Evolutionary conservation across 2,888 invertebrate species (phyloP), one percentile per base, ranked within the genome.

Genomic region (Tupiocoris notatus): DNA sequence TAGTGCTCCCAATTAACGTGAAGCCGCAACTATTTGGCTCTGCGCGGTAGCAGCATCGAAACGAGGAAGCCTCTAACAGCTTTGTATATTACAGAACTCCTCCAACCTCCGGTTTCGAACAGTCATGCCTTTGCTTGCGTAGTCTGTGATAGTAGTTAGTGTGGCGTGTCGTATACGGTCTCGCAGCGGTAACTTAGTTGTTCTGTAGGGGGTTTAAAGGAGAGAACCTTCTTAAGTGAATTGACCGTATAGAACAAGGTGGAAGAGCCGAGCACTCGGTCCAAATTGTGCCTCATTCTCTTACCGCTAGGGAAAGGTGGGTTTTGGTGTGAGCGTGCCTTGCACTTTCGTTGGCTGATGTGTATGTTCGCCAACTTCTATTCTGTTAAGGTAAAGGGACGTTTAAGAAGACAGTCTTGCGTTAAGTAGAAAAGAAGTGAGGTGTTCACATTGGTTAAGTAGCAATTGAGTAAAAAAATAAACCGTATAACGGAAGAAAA

Each of bases 1-100:
- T 56, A 67, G 67, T 67, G 67, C 54, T 67, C 57, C 57, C 67
- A 67, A 67, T 67, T 67, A 67, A 67, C 56, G 67, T 67, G 21
- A 22, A 22, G 67, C 18, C 67, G 22, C 22, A 12, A 39, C 39
- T 3, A 39, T n/a, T n/a, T n/a, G n/a, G n/a, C n/a, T n/a, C n/a
- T n/a, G n/a, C n/a, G n/a, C n/a, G n/a, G n/a, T n/a, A 12, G 12
- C 39, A 39, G 12, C 6, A 12, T 12, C 39, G 39, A 39, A 7
- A 39, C 39, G 39, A 39, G 39, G 12, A 39, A 39, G 39, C 39
- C 39, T 39, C 12, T 39, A 39, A 39, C 39, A 39, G 39, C 39
- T 39, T n/a, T n/a, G n/a, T n/a, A 39, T 12, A 39, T 39, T 39
- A 39, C 39, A 39, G 6, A 12, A 39, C 39, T 39, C 39, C 39